Conservation (phyloP, 2,888 invertebrate species). For the Eupithecia vulgata region DNA sequence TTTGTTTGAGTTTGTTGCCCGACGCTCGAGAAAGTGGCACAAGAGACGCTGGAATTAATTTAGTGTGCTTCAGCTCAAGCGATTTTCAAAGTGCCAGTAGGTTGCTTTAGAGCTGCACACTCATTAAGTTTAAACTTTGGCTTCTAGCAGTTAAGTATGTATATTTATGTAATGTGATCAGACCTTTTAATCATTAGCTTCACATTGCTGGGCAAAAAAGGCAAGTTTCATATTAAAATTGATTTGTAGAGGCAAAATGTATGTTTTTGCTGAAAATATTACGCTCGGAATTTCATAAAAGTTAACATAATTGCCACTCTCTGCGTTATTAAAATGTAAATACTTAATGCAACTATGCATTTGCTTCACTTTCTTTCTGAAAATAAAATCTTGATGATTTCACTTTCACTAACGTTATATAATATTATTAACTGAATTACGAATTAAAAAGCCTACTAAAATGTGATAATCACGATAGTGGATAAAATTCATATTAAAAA, state of each 20-base stretch:
- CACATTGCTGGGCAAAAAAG: neutral
- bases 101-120: neutral
- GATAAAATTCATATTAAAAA: neutral
- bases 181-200: neutral
- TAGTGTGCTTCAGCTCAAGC: conserved; percentile 18
- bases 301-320: conserved; percentile 2
- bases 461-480: neutral
- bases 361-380: conserved; percentile 19
- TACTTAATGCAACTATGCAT: conserved; percentile 1
- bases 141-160: neutral
- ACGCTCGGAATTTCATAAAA: conserved; percentile 15
- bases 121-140: neutral
- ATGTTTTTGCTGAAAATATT: neutral
- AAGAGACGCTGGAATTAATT: conserved; percentile 29
- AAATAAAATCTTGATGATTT: conserved; percentile 18
- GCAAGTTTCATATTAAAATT: neutral
- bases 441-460: neutral
- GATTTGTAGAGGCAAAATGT: neutral
- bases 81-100: neutral
- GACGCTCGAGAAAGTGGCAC: conserved; percentile 22
- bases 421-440: conserved; percentile 1
- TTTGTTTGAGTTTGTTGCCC: conserved; percentile 17
- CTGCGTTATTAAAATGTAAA: conserved; percentile 6
- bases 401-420: conserved; percentile 13
- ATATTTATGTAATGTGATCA: neutral